Evolutionary conservation across 2,888 invertebrate genomes (phyloP).

Genomic region (Tetramorium bicarinatum): DNA sequence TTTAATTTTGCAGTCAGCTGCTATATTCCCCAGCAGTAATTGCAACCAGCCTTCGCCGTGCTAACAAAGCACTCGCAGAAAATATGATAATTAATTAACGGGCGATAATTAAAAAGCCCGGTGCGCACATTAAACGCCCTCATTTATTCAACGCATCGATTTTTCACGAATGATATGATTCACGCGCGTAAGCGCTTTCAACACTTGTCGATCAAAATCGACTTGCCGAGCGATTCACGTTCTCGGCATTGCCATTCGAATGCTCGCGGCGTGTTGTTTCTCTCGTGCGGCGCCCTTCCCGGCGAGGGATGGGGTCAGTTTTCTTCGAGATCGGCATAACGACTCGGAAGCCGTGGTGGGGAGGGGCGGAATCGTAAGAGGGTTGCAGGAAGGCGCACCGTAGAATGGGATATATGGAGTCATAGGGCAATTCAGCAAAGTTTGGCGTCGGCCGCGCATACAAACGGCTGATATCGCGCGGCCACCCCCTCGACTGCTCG

Average conservation of each 20-base stretch:
- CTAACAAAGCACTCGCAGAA: constrained; percentile 53
- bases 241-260: constrained; percentile 65
- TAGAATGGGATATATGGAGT: constrained; percentile 82
- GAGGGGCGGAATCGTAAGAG: constrained; percentile 69
- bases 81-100: constrained; percentile 55
- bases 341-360: constrained; percentile 65
- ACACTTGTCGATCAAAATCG: constrained; percentile 54
- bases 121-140: constrained; percentile 50
- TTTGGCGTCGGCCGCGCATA: constrained; percentile 85
- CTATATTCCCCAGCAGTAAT: constrained; percentile 29
- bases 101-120: constrained; percentile 55
- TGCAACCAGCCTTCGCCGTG: constrained; percentile 39
- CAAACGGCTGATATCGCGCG: constrained; percentile 85
- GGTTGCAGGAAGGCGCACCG: constrained; percentile 62
- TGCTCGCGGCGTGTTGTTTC: constrained; percentile 58
- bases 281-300: constrained; percentile 41
- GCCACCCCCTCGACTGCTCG: constrained; percentile 68
- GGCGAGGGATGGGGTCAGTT: constrained; percentile 62
- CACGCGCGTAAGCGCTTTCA: constrained; percentile 31
- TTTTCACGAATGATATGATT: constrained; percentile 54
- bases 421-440: constrained; percentile 86
- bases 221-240: constrained; percentile 57
- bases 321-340: constrained; percentile 78
- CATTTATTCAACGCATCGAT: constrained; percentile 47
- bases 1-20: constrained; percentile 49